Base-by-base conservation (phyloP, 2,113 vertebrate genomes). In the Apteryx mantelli region DNA sequence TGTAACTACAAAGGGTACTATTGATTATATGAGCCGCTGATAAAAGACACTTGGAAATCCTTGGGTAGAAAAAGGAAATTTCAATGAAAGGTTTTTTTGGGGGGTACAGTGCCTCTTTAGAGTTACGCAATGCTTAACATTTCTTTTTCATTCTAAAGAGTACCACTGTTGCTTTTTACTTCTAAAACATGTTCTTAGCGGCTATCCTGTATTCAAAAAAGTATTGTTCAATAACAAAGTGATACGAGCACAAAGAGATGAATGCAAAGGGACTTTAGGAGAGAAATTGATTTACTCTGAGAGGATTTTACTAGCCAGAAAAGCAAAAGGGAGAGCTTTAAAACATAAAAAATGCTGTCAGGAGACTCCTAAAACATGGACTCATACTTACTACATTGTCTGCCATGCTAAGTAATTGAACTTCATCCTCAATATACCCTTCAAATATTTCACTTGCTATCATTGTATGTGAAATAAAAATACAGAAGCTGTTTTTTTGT, bases 21-120 rank as follows among this genome's bases (percentile, higher is more conserved):
- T 7, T 15, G 42, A 7, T 64, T 3, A 5, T 16, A 5, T 0
- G 5, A n/a, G 60, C 22, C 25, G 6, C 8, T 12, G n/a, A 26
- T n/a, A 9, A 69, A 40, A 64, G 26, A 7, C 1, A 2, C 44
- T 52, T 46, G 90, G 58, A 42, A 42, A 78, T 28, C 52, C 46
- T 28, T 2, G 46, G 69, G 79, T 11, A 13, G 66, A 64, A 75
- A 74, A 73, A 48, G 28, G 17, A 40, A 42, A 8, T 44, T 71
- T 28, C 1, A 40, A 4, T 16, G 64, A 22, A 20, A 1, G 28
- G 52, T 71, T 2, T 56, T 1, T 52, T 20, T 48, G 53, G 26
- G 12, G 66, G 65, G 46, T 38, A 21, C 3, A 1, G 61, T 9
- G 21, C 25, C 46, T 68, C 71, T 28, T 12, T 2, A 68, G 76